Evolutionary conservation across 2,888 invertebrate species (phyloP).

Genomic region (Sinhomidia bicolor): DNA sequence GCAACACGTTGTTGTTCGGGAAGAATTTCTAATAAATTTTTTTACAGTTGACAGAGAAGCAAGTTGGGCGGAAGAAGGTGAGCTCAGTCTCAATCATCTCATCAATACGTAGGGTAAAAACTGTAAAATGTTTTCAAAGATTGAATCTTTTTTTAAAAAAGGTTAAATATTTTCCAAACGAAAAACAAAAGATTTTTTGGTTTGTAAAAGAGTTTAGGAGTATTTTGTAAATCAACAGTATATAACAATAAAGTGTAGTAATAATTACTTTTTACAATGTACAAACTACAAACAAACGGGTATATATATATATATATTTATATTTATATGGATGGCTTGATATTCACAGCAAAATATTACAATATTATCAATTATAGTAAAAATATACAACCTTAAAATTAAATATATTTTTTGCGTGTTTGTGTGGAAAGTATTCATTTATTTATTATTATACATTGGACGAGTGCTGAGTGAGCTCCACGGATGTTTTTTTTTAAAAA

Average conservation of each 20-base stretch:
- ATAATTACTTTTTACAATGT: constrained; percentile 45
- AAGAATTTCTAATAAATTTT: not conserved
- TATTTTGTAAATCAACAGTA: not conserved
- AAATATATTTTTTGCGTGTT: not conserved
- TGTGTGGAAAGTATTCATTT: not conserved
- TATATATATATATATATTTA: not conserved
- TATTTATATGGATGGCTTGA: constrained; percentile 31
- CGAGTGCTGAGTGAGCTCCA: constrained; percentile 72
- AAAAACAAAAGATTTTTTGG: constrained; percentile 18
- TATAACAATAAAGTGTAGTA: not conserved
- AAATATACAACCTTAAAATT: constrained; percentile 34
- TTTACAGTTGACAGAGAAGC: constrained; percentile 51
- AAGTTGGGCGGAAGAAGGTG: constrained; percentile 40
- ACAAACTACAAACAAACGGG: constrained; percentile 34
- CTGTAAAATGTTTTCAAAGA: constrained; percentile 65
- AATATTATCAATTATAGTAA: not conserved
- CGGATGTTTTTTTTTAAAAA: constrained; percentile 35
- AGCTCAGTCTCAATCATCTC: constrained; percentile 71
- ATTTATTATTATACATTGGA: constrained; percentile 42
- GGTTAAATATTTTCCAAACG: not conserved
- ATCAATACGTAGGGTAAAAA: constrained; percentile 72
- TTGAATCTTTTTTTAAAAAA: constrained; percentile 39
- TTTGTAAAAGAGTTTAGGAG: not conserved
- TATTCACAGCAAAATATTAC: constrained; percentile 55
- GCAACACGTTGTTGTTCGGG: constrained; percentile 41